Percentiles rank a stretch among this genome's conserved stretches.
phyloP scores from a whole-genome alignment of 1,140 invertebrate species.

The Centruroides vittatus region DNA sequence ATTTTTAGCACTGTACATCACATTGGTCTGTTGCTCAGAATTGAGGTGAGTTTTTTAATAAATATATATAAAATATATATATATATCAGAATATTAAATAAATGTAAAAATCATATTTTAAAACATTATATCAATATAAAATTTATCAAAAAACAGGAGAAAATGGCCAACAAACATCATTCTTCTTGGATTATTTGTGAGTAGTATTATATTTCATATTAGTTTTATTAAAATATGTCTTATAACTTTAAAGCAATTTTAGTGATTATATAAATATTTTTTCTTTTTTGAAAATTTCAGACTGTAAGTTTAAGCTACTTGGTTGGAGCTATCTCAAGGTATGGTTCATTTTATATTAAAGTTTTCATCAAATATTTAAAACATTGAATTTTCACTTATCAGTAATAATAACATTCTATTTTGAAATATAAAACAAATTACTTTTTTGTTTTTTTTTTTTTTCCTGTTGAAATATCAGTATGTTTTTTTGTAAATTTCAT shows the following conservation, averaged over 20 bases:
- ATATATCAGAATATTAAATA: background rate
- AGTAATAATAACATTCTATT: no score
- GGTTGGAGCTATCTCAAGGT: conserved; percentile 13
- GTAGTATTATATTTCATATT: conserved; percentile 11
- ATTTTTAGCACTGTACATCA: conserved; percentile 32
- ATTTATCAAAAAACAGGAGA: conserved; percentile 19
- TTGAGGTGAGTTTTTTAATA: conserved; percentile 20
- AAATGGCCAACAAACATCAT: conserved; percentile 37
- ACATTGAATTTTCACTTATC: no score
- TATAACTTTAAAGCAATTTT: no score
- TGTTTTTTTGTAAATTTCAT: no score
- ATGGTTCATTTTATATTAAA: background rate
- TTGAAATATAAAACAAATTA: no score
- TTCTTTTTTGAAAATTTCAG: conserved; percentile 6
- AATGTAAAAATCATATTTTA: background rate
- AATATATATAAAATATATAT: background rate
- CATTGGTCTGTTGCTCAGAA: conserved; percentile 28
- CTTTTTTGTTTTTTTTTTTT: no score
- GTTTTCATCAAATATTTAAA: background rate
- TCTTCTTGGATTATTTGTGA: conserved; percentile 37
- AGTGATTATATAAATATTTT: no score
- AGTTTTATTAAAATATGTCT: no score
- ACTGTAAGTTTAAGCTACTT: conserved; percentile 10
- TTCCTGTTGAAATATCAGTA: no score
- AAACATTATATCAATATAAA: background rate